Evolutionary conservation across 2,113 vertebrate species (phyloP), one percentile per base, ranked within the genome.

Genomic region (Hyla sarda): DNA sequence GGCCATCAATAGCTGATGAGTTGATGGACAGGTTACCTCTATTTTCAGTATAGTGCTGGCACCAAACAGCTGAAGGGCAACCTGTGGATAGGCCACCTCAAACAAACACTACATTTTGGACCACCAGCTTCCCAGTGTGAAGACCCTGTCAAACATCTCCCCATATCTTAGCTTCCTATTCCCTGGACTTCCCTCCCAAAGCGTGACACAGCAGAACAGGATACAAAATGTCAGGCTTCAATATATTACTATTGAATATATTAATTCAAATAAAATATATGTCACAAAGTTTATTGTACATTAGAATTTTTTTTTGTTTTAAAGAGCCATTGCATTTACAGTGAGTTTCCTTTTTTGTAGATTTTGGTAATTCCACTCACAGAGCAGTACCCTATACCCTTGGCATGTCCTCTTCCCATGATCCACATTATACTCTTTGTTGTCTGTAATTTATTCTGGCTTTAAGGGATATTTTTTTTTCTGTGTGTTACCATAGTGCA

Each of bases 231-330:
- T 19, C 19, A 34, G 32, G 65, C 65, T 32, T 69, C 34, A 34
- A 19, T 34, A 69, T 69, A 69, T 69, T 34, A 69, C 21, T 69
- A 69, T 69, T 69, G 17, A 69, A 34, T 69, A 69, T 69, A 69
- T 69, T 34, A 19, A 30, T 14, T 28, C 11, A 67, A 34, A 69
- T 69, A 34, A 34, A 69, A 69, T 34, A 76, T 50, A 30, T 74
- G 4, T 76, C 25, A 76, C 5, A 50, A 3, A 9, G 7, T 28
- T 48, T 50, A 76, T 76, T 76, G 73, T 45, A 75, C 72, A 28
- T 75, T 48, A 23, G 23, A 1, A 45, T 71, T 71, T 69, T 34
- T 69, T 37, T 69, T 69, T 30, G 11, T 19, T 69, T 8, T 19
- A 25, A 34, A 21, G 65, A 69, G 16, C 16, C 34, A 34, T 37